Evolutionary conservation across 2,113 vertebrate species (phyloP), one percentile per base, ranked within the genome.

Genomic region (Erythrocercus mccallii): DNA sequence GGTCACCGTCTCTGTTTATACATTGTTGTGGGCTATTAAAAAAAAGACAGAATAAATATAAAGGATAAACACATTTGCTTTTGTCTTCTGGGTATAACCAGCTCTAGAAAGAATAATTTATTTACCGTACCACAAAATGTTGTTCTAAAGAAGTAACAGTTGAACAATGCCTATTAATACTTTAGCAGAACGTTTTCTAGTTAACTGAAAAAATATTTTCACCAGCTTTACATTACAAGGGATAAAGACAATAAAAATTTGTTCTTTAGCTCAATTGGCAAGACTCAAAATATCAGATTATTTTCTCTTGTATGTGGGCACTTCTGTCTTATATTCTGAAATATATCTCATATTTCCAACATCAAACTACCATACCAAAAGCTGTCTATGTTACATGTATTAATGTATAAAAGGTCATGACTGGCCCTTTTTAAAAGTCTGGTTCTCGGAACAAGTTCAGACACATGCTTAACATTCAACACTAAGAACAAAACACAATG

Each of bases 1-100:
- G 93, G 95, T 98, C 97, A 83, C 97, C 96, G 58, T 99, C 98
- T 97, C 97, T 97, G 92, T 98, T 99, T 97, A 98, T 97, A 98
- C 97, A 98, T 82, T 95, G 95, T 80, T 86, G 97, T 92, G 96
- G 89, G 93, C 98, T 98, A 97, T 92, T 94, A 81, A 94, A 85
- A 95, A 95, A 64, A 74, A 91, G 53, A 81, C 73, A 58, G 45
- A 88, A 72, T 91, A 50, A 95, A 93, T 80, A 77, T 14, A 84
- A 85, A 83, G 64, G 45, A 87, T 94, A 90, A 87, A 76, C 57
- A 87, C 30, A 83, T 81, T 76, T 81, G 82, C 93, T 96, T 93
- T 96, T 95, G 85, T 72, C 73, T 97, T 94, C 92, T 74, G 65
- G 69, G 53, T 79, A 95, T 45, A 87, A 71, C 57, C 66, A 91